A percentile compares a stretch with the other conserved stretches of the same genome.
Evolutionary conservation across 2,113 vertebrate species (phyloP).

Genomic region (Protobothrops mucrosquamatus): DNA sequence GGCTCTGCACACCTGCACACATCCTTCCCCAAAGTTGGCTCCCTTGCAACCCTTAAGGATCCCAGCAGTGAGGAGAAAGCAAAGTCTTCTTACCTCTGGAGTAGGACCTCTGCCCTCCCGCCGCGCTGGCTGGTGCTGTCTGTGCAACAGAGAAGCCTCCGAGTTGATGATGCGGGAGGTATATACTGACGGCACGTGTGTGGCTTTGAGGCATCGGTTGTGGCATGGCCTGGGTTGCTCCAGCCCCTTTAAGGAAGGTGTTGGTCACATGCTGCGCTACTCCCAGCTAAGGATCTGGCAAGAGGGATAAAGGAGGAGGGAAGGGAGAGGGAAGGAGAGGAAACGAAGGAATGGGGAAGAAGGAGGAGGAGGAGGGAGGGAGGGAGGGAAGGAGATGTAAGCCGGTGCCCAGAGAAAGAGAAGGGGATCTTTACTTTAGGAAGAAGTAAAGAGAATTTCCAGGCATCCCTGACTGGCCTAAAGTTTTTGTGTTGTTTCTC

Average conservation of each 20-base stretch:
- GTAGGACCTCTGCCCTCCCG: constrained; percentile 30
- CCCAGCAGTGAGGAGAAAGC: not conserved
- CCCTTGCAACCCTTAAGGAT: not conserved
- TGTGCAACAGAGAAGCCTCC: constrained; percentile 61
- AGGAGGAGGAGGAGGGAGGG: constrained; percentile 4
- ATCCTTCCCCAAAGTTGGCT: rapidly evolving
- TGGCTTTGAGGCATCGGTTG: constrained; percentile 67
- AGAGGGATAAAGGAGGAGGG: constrained; percentile 39
- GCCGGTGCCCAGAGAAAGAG: constrained; percentile 16
- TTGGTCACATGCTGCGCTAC: constrained; percentile 65
- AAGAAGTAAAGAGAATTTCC: constrained; percentile 58
- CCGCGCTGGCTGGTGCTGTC: constrained; percentile 58
- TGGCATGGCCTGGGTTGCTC: constrained; percentile 66
- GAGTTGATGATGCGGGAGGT: constrained; percentile 60
- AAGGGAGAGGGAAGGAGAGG: constrained; percentile 11
- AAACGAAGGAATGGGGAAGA: not conserved
- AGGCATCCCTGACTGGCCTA: constrained; percentile 54
- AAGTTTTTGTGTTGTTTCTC: constrained; percentile 54
- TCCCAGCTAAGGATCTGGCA: constrained; percentile 64
- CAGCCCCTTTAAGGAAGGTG: constrained; percentile 68
- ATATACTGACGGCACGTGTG: constrained; percentile 72
- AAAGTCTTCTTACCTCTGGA: constrained; percentile 48
- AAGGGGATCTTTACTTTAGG: constrained; percentile 53
- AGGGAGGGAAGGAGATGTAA: constrained; percentile 19
- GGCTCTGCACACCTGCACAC: not conserved